Percentiles rank a stretch among this genome's conserved stretches.
phyloP scores from a whole-genome alignment of 2,888 invertebrate species.

The Theodoxus fluviatilis region DNA sequence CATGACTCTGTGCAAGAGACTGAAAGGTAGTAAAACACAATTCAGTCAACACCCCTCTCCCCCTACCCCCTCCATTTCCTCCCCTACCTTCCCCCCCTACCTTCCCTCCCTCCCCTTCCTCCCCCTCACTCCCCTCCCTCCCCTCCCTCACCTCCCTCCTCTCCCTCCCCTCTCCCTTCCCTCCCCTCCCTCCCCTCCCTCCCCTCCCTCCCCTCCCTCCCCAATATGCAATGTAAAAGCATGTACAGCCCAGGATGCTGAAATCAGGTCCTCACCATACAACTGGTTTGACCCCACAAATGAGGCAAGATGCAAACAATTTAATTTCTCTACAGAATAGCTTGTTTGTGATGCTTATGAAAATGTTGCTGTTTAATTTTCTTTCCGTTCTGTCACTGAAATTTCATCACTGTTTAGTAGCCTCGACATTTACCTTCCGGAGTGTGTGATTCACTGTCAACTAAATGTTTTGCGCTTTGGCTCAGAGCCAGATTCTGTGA shows the following conservation, averaged over 20 bases:
- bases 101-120: too few relatives aligned
- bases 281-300: neutral
- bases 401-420: neutral
- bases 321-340: neutral
- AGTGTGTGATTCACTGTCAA: neutral
- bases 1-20: neutral
- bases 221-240: neutral
- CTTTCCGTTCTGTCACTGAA: neutral
- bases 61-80: too few relatives aligned
- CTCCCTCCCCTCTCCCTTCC: too few relatives aligned
- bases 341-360: neutral
- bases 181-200: too few relatives aligned
- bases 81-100: too few relatives aligned
- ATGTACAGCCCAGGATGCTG: neutral
- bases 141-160: too few relatives aligned
- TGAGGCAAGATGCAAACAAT: neutral
- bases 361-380: neutral
- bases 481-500: conserved; percentile 1
- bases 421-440: neutral
- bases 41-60: neutral
- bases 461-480: neutral
- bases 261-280: neutral
- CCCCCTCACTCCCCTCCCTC: too few relatives aligned
- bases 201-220: too few relatives aligned
- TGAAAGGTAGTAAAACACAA: neutral